These are phyloP conservation scores for Drosophila biarmipes DNA, from an alignment of 1,140 invertebrate species.

Conservation along the genomic window DNA sequence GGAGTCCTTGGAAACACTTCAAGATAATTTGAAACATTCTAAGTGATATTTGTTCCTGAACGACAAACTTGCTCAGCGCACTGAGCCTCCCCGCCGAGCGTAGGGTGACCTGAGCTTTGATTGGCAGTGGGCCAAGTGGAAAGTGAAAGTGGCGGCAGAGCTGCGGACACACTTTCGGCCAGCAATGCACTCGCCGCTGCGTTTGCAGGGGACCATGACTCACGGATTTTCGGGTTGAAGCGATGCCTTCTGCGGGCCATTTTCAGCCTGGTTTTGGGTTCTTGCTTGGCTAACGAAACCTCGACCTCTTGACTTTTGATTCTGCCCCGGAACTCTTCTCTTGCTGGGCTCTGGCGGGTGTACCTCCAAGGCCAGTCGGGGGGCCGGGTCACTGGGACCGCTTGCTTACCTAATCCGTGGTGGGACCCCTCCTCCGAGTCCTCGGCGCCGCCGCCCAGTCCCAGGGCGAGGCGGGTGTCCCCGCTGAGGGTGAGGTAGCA, in stretches of 20 bases:
- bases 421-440: constrained; percentile 41
- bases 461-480: constrained; percentile 31
- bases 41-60: not conserved
- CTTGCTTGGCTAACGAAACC: not conserved
- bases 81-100: constrained; percentile 2
- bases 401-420: constrained; percentile 63
- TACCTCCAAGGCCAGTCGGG: not conserved
- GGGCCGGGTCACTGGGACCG: not conserved
- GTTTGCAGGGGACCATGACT: not conserved
- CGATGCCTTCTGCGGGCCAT: not conserved
- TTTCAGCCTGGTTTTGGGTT: too few relatives aligned
- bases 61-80: not conserved
- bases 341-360: not conserved
- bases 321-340: not conserved
- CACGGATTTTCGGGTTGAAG: constrained; percentile 1
- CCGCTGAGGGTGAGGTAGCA: constrained; percentile 55
- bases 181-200: constrained; percentile 12
- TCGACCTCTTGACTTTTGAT: not conserved
- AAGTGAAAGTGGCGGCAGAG: constrained; percentile 38
- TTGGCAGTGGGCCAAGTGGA: constrained; percentile 35
- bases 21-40: too few relatives aligned
- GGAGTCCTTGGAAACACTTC: too few relatives aligned
- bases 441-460: constrained; percentile 34
- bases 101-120: constrained; percentile 20
- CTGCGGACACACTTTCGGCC: constrained; percentile 24